Conservation (phyloP, 2,888 invertebrate species). For the Hirtodrosophila cameraria region DNA sequence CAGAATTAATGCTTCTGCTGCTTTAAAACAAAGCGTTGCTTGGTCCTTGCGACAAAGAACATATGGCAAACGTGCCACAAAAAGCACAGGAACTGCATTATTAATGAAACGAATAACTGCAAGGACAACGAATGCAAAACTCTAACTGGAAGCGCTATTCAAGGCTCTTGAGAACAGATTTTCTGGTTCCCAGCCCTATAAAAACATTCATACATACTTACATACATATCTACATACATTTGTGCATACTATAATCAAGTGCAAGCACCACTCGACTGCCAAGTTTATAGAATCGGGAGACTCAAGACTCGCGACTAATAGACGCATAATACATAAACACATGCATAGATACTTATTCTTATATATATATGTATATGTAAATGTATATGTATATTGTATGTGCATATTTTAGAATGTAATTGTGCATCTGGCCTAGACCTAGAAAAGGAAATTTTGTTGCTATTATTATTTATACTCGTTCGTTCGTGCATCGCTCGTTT, state of each 20-base stretch:
- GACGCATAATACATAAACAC: slow-evolving; percentile 9
- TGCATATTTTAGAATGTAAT: slow-evolving; percentile 82
- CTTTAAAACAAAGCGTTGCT: too few species aligned
- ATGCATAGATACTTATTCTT: slow-evolving; percentile 4
- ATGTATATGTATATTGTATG: slow-evolving; percentile 29
- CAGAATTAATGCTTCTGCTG: too few species aligned
- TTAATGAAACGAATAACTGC: too few species aligned
- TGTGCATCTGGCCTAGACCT: slow-evolving; percentile 84
- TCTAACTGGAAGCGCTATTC: too few species aligned
- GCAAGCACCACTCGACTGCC: slow-evolving; percentile 44
- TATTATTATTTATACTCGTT: slow-evolving; percentile 74
- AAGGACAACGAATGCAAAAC: too few species aligned
- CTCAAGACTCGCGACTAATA: slow-evolving; percentile 37
- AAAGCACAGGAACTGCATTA: too few species aligned
- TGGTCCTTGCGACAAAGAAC: too few species aligned
- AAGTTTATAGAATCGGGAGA: slow-evolving; percentile 52
- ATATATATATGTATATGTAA: slow-evolving; percentile 21
- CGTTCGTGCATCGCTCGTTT: slow-evolving; percentile 35
- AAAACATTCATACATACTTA: background rate
- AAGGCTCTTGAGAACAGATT: too few species aligned
- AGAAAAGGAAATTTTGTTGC: slow-evolving; percentile 84
- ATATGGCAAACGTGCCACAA: too few species aligned
- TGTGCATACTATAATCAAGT: slow-evolving; percentile 33
- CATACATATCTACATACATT: background rate
- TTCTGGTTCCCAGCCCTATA: too few species aligned